Conservation (phyloP, 23 tunicate genomes). For the Trididemnum nubilum region DNA sequence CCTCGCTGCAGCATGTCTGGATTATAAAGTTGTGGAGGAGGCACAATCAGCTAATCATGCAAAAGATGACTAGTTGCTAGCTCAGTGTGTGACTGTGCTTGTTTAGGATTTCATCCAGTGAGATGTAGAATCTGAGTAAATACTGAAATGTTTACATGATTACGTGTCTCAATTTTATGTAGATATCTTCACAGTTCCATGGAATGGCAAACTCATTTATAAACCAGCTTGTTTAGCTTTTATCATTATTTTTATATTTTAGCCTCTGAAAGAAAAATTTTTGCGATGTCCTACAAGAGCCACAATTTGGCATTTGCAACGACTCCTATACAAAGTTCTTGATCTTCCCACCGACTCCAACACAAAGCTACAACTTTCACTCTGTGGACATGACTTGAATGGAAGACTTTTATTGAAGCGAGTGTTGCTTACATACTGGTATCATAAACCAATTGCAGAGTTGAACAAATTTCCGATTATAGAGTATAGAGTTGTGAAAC, state of each 20-base stretch:
- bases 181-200: no score
- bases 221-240: no score
- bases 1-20: no score
- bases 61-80: no score
- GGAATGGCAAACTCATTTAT: no score
- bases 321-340: conserved; percentile 15
- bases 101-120: no score
- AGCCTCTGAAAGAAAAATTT: conserved; percentile 47
- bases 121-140: no score
- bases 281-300: conserved; percentile 76
- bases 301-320: conserved; percentile 51
- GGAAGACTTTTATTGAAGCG: conserved; percentile 19
- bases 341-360: background rate
- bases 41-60: no score
- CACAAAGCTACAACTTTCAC: background rate
- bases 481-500: background rate
- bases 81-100: no score
- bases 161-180: no score
- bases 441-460: background rate
- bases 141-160: no score
- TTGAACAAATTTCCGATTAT: conserved; percentile 8
- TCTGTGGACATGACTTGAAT: background rate
- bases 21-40: no score
- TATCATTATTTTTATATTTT: background rate
- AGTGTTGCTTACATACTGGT: conserved; percentile 7